phyloP scores from a whole-genome alignment of 2,113 vertebrate species.

The Nycticryphes semicollaris region DNA sequence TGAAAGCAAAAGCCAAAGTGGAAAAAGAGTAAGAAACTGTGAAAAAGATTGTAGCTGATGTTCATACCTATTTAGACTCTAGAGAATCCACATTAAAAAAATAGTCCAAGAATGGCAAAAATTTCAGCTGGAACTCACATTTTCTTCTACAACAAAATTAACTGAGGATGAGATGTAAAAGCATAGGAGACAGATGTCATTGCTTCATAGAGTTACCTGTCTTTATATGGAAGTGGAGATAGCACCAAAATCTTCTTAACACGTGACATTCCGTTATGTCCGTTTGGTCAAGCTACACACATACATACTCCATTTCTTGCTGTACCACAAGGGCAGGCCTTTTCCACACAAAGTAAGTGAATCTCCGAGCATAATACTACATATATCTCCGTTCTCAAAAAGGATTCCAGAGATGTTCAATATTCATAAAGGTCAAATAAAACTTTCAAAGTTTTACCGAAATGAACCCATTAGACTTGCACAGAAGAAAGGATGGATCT shows the following conservation, averaged over 20 bases:
- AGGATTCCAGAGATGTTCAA: neutral
- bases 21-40: neutral
- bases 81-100: neutral
- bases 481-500: neutral
- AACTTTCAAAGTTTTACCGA: neutral
- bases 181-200: neutral
- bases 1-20: neutral
- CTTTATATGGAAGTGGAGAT: neutral
- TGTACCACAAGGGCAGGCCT: neutral
- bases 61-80: neutral
- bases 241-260: neutral
- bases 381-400: neutral
- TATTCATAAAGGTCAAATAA: neutral
- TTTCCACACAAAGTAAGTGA: neutral
- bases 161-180: neutral
- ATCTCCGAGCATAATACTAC: neutral
- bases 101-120: neutral
- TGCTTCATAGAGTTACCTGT: neutral
- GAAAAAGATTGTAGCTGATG: neutral
- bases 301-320: neutral
- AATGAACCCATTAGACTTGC: neutral
- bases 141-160: neutral
- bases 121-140: neutral
- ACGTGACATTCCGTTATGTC: neutral
- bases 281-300: neutral